Conservation (phyloP, 2,797 vertebrate genomes). For the Aplochiton taeniatus region DNA sequence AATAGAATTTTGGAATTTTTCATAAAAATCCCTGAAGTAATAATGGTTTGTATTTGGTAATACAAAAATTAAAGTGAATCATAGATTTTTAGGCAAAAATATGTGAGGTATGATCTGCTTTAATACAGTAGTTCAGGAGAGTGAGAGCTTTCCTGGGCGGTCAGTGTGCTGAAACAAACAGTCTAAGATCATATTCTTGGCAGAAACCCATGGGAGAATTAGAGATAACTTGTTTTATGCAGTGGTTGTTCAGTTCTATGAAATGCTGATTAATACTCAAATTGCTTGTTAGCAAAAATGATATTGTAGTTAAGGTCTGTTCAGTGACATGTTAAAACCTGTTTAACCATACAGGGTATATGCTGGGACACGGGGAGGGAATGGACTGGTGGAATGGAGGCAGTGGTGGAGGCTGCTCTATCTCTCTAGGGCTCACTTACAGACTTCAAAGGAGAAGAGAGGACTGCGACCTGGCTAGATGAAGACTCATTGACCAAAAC, state of each 20-base stretch:
- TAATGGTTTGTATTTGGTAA: no score
- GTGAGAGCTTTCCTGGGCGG: slow-evolving; percentile 63
- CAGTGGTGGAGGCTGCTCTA: slow-evolving; percentile 40
- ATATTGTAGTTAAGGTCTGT: slow-evolving; percentile 38
- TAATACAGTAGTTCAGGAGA: slow-evolving; percentile 67
- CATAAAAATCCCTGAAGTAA: slow-evolving; percentile 8
- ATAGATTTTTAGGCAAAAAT: slow-evolving; percentile 37
- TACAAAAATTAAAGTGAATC: no score
- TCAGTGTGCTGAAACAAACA: slow-evolving; percentile 62
- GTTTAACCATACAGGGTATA: slow-evolving; percentile 39
- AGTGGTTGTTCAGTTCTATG: slow-evolving; percentile 45
- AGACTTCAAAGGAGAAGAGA: slow-evolving; percentile 71
- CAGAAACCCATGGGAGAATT: slow-evolving; percentile 56
- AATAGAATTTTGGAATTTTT: not conserved
- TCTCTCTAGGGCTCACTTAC: slow-evolving; percentile 71
- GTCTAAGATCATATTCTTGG: slow-evolving; percentile 44
- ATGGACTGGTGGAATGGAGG: slow-evolving; percentile 24
- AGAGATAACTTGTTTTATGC: slow-evolving; percentile 48
- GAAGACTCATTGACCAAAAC: slow-evolving; percentile 73
- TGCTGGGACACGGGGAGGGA: not conserved
- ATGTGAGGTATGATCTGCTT: slow-evolving; percentile 58
- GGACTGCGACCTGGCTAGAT: slow-evolving; percentile 65
- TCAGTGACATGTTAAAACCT: slow-evolving; percentile 45
- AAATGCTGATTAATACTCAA: slow-evolving; percentile 64
- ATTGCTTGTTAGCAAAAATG: slow-evolving; percentile 64